Percentiles rank a stretch among this genome's conserved stretches.
phyloP scores from a whole-genome alignment of 2,113 vertebrate genomes.

The Tupaia chinensis region DNA sequence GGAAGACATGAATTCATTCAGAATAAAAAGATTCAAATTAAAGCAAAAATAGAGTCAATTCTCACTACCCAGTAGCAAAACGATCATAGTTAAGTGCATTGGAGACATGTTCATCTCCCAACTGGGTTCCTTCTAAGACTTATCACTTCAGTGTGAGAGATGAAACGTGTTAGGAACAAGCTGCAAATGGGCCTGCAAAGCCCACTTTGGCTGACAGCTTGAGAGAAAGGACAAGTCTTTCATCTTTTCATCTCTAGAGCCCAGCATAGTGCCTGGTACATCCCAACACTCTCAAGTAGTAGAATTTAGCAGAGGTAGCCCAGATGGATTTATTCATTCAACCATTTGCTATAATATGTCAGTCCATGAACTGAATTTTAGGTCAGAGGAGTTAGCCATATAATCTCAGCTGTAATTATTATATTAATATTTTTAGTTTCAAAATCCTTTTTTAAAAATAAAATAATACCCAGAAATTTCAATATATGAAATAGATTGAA shows the following conservation, averaged over 20 bases:
- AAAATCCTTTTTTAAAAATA: neutral
- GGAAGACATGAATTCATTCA: neutral
- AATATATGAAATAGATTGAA: neutral
- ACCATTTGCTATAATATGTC: too few relatives aligned
- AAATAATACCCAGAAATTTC: neutral
- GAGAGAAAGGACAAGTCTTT: neutral
- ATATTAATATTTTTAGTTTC: neutral
- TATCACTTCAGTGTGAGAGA: too few relatives aligned
- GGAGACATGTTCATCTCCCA: neutral
- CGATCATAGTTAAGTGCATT: neutral
- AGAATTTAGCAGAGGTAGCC: neutral
- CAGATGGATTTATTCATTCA: neutral
- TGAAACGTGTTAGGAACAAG: neutral
- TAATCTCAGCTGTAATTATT: neutral
- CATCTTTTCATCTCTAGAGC: neutral
- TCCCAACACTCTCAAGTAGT: too few relatives aligned
- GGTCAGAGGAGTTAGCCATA: rapidly evolving
- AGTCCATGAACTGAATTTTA: neutral
- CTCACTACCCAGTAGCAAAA: neutral
- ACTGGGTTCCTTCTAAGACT: neutral
- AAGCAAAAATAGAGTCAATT: neutral
- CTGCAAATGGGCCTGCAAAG: too few relatives aligned
- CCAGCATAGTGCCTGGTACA: neutral
- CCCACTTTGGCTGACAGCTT: neutral
- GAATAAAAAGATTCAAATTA: neutral